Conservation (phyloP, 2,888 invertebrate genomes). For the Synanthedon andrenaeformis region DNA sequence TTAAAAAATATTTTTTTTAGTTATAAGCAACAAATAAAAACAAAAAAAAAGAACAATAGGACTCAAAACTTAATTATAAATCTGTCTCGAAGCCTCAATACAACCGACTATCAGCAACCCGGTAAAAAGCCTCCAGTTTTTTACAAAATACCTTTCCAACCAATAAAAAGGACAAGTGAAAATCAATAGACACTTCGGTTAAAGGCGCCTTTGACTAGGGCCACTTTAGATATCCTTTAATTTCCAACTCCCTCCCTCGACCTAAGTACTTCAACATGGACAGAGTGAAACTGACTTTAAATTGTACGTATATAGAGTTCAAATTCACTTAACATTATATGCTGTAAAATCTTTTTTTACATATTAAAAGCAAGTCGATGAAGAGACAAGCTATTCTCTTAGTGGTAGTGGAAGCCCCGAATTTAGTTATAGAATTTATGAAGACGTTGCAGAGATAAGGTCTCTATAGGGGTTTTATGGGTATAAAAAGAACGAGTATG, state of each 20-base stretch:
- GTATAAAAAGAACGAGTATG: too few species aligned
- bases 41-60: too few species aligned
- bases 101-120: not conserved
- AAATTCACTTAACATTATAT: too few species aligned
- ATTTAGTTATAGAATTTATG: not conserved
- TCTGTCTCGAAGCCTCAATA: not conserved
- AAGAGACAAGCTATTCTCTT: not conserved
- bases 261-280: not conserved
- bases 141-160: not conserved
- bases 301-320: too few species aligned
- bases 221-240: slow-evolving; percentile 16
- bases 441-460: not conserved
- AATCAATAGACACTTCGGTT: slow-evolving; percentile 25
- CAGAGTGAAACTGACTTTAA: too few species aligned
- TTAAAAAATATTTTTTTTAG: too few species aligned
- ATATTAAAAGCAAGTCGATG: not conserved
- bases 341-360: too few species aligned
- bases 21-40: too few species aligned
- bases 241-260: slow-evolving; percentile 2
- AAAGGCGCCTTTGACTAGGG: slow-evolving; percentile 18
- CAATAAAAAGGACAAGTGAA: slow-evolving; percentile 13
- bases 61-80: too few species aligned
- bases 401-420: not conserved
- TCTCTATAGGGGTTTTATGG: not conserved
- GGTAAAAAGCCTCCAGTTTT: not conserved